Percentiles rank a stretch among this genome's conserved stretches.
Evolutionary conservation across 2,797 vertebrate species (phyloP).

Genomic region (Coccyzus lansbergi): DNA sequence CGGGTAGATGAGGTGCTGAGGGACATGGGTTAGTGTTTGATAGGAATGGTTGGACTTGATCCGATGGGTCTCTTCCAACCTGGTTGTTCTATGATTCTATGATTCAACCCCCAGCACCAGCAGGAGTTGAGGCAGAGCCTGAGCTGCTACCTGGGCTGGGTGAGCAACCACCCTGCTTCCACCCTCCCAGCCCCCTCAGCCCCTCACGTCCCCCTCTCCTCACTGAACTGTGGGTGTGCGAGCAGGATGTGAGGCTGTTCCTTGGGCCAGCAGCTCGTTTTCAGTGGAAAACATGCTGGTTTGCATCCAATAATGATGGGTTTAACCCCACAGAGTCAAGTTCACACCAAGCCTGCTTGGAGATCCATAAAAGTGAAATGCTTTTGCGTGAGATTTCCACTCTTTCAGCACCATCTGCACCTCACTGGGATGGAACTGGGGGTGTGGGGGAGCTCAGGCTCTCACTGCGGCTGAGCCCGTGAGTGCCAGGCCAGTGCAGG

Average conservation of each 20-base stretch:
- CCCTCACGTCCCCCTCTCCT: rapidly evolving
- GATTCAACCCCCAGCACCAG: rapidly evolving
- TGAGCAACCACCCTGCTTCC: rapidly evolving
- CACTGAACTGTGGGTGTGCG: rapidly evolving
- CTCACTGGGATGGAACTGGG: not conserved
- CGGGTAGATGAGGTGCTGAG: too few relatives aligned
- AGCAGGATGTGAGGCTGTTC: rapidly evolving
- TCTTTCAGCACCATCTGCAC: not conserved
- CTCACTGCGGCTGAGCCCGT: not conserved
- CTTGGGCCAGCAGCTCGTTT: not conserved
- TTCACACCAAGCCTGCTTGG: not conserved
- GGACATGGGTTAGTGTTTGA: too few relatives aligned
- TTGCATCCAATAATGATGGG: not conserved
- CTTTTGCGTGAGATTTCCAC: not conserved
- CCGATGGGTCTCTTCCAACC: too few relatives aligned
- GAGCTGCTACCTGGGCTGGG: not conserved
- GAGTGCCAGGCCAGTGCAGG: not conserved
- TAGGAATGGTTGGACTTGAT: too few relatives aligned
- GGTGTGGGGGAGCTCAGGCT: not conserved
- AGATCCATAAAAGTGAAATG: not conserved
- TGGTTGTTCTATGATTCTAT: too few relatives aligned
- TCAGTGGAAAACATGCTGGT: not conserved
- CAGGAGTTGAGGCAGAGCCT: not conserved
- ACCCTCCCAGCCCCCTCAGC: not conserved
- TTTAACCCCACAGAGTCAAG: not conserved